phyloP scores from a whole-genome alignment of 2,888 invertebrate genomes.

The Mythimna ferrago region DNA sequence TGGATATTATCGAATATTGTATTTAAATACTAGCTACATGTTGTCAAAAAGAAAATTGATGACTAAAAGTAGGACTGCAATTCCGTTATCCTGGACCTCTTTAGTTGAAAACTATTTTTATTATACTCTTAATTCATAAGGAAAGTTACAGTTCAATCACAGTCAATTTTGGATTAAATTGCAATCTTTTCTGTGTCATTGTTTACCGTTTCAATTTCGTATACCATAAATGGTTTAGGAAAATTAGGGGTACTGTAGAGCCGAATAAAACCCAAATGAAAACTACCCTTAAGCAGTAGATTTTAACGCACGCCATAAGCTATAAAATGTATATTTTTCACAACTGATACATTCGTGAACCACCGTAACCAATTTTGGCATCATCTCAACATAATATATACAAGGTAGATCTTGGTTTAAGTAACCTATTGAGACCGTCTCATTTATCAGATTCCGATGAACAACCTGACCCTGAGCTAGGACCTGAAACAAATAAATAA shows the following conservation, averaged over 20 bases:
- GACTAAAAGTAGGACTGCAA: conserved; percentile 16
- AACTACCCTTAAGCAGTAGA: conserved; percentile 47
- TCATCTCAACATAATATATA: conserved; percentile 63
- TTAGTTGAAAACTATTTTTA: background rate
- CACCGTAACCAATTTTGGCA: conserved; percentile 68
- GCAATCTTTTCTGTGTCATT: conserved; percentile 52
- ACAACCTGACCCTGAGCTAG: conserved; percentile 91
- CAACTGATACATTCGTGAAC: conserved; percentile 62
- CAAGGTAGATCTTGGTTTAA: conserved; percentile 66
- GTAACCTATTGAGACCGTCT: conserved; percentile 69
- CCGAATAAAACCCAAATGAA: conserved; percentile 45
- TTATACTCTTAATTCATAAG: conserved; percentile 16
- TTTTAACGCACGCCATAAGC: conserved; percentile 54
- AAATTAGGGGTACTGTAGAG: conserved; percentile 23
- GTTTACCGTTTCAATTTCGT: conserved; percentile 17
- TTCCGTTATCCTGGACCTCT: conserved; percentile 3
- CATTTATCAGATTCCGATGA: conserved; percentile 91
- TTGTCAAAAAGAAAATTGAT: background rate
- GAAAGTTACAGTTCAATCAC: conserved; percentile 31
- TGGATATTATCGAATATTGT: background rate
- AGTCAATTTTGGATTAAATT: conserved; percentile 49
- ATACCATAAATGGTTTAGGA: conserved; percentile 15
- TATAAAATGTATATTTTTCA: conserved; percentile 62
- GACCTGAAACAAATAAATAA: conserved; percentile 80
- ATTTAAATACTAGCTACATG: background rate